phyloP scores from a whole-genome alignment of 2,888 invertebrate species.

The Neelides folsomi region DNA sequence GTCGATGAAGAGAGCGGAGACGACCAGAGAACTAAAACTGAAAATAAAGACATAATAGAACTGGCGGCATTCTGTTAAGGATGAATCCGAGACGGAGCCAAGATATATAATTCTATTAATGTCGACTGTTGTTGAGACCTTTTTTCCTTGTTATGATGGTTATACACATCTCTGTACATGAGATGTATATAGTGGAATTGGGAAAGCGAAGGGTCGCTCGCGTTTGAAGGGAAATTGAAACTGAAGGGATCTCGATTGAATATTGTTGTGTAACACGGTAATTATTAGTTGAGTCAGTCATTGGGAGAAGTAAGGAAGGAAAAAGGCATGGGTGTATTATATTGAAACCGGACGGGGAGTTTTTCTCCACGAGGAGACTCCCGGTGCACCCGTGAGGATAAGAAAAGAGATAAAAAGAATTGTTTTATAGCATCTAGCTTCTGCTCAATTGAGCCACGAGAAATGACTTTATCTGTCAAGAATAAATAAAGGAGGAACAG shows the following conservation, averaged over 20 bases:
- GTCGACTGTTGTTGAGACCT: too few species aligned
- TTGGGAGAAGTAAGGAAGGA: background rate
- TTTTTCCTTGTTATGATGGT: too few species aligned
- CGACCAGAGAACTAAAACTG: too few species aligned
- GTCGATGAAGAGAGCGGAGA: too few species aligned
- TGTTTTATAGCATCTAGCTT: too few species aligned
- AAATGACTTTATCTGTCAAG: conserved; percentile 27
- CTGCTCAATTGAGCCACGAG: conserved; percentile 2
- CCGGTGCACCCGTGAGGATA: background rate
- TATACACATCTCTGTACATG: too few species aligned
- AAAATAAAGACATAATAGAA: too few species aligned
- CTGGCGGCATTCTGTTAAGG: too few species aligned
- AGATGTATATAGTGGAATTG: too few species aligned
- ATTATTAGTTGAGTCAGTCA: background rate
- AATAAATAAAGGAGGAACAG: conserved; percentile 15
- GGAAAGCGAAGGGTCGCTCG: conserved; percentile 4
- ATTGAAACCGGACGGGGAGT: background rate
- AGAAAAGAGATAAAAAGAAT: conserved; percentile 1
- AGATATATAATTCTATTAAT: too few species aligned
- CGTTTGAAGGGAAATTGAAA: conserved; percentile 2
- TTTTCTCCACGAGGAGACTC: background rate
- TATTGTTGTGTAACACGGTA: background rate
- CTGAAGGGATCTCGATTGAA: background rate
- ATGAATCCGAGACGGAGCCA: too few species aligned
- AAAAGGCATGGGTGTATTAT: background rate